Conservation (phyloP, 1,140 invertebrate species). For the Leptonema lineaticorne region DNA sequence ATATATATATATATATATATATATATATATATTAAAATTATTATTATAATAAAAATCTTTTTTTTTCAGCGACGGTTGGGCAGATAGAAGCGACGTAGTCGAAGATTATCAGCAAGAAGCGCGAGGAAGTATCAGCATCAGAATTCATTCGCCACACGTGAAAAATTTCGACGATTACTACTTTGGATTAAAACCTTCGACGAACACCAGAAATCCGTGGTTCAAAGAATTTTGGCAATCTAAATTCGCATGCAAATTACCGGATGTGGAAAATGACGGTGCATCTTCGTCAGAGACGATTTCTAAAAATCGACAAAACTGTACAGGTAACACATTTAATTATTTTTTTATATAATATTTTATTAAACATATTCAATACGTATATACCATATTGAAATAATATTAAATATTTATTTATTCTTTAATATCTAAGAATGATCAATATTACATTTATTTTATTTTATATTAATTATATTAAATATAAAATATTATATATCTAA, state of each 20-base stretch:
- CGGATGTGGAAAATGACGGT: conserved; percentile 35
- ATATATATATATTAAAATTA: too few relatives aligned
- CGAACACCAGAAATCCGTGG: conserved; percentile 73
- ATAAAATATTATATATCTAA: too few relatives aligned
- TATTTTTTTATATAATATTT: too few relatives aligned
- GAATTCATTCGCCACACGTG: conserved; percentile 72
- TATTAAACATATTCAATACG: too few relatives aligned
- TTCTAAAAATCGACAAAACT: conserved; percentile 2
- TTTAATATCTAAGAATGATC: too few relatives aligned
- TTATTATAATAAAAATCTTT: too few relatives aligned
- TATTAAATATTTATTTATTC: too few relatives aligned
- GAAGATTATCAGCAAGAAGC: conserved; percentile 66
- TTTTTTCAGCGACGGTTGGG: conserved; percentile 71
- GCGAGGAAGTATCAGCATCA: conserved; percentile 72
- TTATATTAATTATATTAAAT: too few relatives aligned
- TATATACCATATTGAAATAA: too few relatives aligned
- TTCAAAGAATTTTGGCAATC: conserved; percentile 76
- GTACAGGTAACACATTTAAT: conserved; percentile 32
- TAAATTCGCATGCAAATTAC: conserved; percentile 66
- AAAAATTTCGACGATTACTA: conserved; percentile 70
- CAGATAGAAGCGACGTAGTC: conserved; percentile 74
- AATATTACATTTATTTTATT: too few relatives aligned
- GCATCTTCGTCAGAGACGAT: not conserved
- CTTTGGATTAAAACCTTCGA: conserved; percentile 63
- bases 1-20: too few relatives aligned